Conservation (phyloP, 35 echinoderm and acorn worm species). For the Strongylocentrotus purpuratus region DNA sequence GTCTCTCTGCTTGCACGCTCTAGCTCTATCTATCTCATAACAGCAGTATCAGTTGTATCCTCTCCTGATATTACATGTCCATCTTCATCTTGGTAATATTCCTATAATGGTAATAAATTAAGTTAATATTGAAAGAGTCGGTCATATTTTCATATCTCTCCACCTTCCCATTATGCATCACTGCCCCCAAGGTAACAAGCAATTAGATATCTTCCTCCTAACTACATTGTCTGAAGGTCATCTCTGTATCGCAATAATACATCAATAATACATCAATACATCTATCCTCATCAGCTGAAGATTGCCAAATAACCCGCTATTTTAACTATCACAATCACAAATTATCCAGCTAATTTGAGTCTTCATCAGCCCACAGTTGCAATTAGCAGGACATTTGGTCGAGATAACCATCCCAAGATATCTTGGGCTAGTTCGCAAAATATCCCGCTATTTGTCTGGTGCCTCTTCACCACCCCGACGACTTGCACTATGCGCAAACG, state of each 20-base stretch:
- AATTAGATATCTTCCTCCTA: slow-evolving; percentile 3
- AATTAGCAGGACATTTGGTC: too few relatives aligned
- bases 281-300: too few relatives aligned
- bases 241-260: not conserved
- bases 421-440: too few relatives aligned
- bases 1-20: too few relatives aligned
- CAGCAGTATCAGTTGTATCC: not conserved
- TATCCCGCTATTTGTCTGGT: too few relatives aligned
- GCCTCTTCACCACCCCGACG: too few relatives aligned
- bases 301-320: too few relatives aligned
- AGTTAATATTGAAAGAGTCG: not conserved
- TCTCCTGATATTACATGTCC: not conserved
- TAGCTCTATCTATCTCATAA: not conserved
- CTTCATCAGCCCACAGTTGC: too few relatives aligned
- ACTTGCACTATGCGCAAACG: too few relatives aligned
- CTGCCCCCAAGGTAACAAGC: not conserved
- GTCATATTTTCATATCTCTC: not conserved
- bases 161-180: not conserved
- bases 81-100: not conserved
- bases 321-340: too few relatives aligned
- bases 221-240: not conserved
- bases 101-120: not conserved
- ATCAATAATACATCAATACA: not conserved
- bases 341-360: too few relatives aligned
- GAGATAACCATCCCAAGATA: too few relatives aligned